Evolutionary conservation across 2,888 invertebrate species (phyloP).

Genomic region (Julus scandinavius): DNA sequence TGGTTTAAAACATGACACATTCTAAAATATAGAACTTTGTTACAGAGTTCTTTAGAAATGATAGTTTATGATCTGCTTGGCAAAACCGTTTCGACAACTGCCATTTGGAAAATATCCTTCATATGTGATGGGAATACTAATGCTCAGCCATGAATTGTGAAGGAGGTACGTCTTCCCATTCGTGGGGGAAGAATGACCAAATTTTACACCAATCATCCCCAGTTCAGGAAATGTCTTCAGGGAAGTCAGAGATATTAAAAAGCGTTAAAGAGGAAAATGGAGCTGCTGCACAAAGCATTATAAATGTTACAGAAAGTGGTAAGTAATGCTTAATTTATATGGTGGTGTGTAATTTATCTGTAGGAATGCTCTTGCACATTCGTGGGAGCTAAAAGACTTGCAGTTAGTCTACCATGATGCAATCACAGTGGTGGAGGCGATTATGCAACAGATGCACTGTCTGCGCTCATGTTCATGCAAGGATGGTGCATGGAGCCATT

Average conservation of each 20-base stretch:
- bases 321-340: neutral
- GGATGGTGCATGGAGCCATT: too few species aligned
- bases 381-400: too few species aligned
- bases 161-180: conserved; percentile 1
- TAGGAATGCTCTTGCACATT: too few species aligned
- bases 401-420: too few species aligned
- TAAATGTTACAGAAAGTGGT: neutral
- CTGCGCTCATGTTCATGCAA: too few species aligned
- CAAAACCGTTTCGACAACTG: neutral
- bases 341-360: too few species aligned
- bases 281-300: neutral
- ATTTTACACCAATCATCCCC: neutral
- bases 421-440: too few species aligned
- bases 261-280: conserved; percentile 1
- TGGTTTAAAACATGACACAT: neutral
- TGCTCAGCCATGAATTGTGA: neutral
- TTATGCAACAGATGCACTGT: too few species aligned
- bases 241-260: neutral
- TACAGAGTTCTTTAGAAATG: neutral
- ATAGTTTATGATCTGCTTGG: neutral
- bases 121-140: neutral
- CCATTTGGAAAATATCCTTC: neutral
- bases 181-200: neutral
- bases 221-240: conserved; percentile 16
- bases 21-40: neutral